A percentile compares a stretch with the other conserved stretches of the same genome.
Conservation (phyloP, 2,797 vertebrate species). For the Characodon lateralis region DNA sequence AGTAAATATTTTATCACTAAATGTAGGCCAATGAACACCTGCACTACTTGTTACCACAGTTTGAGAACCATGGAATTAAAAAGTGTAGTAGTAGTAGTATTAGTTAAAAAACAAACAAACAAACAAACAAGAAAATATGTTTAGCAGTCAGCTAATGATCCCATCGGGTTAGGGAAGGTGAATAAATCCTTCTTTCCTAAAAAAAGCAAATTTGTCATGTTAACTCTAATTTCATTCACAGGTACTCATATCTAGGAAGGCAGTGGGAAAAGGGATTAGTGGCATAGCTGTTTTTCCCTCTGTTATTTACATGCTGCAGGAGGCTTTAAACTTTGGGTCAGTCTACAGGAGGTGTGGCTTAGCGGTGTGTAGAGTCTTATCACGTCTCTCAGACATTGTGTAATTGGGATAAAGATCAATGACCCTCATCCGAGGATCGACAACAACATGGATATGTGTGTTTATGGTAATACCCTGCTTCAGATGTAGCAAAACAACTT, state of each 20-base stretch:
- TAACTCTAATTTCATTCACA: neutral
- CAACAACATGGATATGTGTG: conserved; percentile 57
- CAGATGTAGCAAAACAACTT: conserved; percentile 20
- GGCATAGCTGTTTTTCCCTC: conserved; percentile 32
- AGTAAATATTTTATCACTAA: no score
- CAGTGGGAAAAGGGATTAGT: conserved; percentile 48
- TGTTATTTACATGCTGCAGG: conserved; percentile 17
- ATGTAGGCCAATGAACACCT: no score
- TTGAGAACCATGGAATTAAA: no score
- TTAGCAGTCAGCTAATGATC: conserved; percentile 26
- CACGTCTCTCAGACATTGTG: conserved; percentile 49
- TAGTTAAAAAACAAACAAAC: neutral
- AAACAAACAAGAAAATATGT: neutral
- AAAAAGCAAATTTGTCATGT: neutral
- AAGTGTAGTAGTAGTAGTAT: no score
- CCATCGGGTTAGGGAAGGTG: neutral
- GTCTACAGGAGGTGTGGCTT: conserved; percentile 39
- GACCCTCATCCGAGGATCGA: conserved; percentile 24
- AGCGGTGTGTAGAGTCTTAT: conserved; percentile 7
- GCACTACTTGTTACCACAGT: no score
- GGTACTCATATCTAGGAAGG: conserved; percentile 22
- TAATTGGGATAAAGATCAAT: conserved; percentile 45
- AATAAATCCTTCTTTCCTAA: neutral
- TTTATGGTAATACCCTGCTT: conserved; percentile 29
- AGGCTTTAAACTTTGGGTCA: conserved; percentile 45